Percentiles rank a stretch among this genome's conserved stretches.
These are phyloP conservation scores for Pycnomerus fuliginosus DNA, from an alignment of 2,888 invertebrate species.

Conservation along the genomic window DNA sequence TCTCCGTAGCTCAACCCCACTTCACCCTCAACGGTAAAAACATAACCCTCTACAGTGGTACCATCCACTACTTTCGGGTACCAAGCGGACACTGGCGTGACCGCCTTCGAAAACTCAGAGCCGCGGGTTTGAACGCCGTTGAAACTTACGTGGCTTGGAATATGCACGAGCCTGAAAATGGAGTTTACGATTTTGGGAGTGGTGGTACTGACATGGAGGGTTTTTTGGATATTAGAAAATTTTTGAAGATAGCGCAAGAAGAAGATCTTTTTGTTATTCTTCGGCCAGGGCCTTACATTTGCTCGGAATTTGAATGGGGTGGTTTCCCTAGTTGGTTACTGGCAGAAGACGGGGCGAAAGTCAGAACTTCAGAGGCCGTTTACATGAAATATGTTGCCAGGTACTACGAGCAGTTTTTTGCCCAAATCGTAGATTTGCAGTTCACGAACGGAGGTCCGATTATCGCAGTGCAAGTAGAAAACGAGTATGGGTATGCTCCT, in stretches of 20 bases:
- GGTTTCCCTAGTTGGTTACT: constrained; percentile 2
- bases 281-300: background rate
- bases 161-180: background rate
- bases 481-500: constrained; percentile 96
- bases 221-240: background rate
- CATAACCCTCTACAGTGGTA: constrained; percentile 1
- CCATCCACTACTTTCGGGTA: constrained; percentile 1
- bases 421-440: constrained; percentile 54
- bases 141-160: constrained; percentile 1
- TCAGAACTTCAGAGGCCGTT: constrained; percentile 30
- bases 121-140: background rate
- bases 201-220: background rate
- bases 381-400: constrained; percentile 53
- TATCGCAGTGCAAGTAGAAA: constrained; percentile 78
- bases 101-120: background rate
- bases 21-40: constrained; percentile 1
- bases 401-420: constrained; percentile 56
- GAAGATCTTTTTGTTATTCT: background rate
- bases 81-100: background rate
- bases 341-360: background rate
- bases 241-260: background rate
- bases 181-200: background rate
- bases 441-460: constrained; percentile 80
- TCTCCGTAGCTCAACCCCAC: background rate
- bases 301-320: background rate